Evolutionary conservation across 2,113 vertebrate species (phyloP).

Genomic region (Nycticorax nycticorax): DNA sequence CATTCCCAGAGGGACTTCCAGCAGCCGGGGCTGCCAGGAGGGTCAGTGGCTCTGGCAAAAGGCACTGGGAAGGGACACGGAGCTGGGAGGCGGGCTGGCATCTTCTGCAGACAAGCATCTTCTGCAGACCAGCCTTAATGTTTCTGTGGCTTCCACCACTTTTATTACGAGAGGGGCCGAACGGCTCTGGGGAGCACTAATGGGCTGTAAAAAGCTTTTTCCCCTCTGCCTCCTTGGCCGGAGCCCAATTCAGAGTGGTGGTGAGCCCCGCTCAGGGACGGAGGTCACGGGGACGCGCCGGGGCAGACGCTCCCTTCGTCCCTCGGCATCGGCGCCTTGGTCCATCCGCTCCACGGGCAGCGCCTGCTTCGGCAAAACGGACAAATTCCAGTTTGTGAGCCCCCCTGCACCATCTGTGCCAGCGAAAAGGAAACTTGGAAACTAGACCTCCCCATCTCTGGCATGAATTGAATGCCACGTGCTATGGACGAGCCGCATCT

Average conservation of each 20-base stretch:
- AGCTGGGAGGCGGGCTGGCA: background rate
- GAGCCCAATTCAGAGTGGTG: background rate
- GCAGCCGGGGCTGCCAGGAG: background rate
- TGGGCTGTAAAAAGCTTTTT: slow-evolving; percentile 31
- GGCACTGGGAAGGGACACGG: background rate
- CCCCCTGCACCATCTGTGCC: background rate
- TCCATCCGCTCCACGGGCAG: background rate
- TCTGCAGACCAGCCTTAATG: background rate
- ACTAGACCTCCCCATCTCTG: background rate
- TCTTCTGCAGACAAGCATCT: background rate
- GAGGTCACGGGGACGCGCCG: background rate
- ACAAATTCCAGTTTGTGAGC: background rate
- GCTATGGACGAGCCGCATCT: background rate
- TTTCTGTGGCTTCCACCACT: slow-evolving; percentile 44
- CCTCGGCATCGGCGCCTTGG: background rate
- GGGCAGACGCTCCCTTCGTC: background rate
- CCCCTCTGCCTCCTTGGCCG: slow-evolving; percentile 41
- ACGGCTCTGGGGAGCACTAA: slow-evolving; percentile 36
- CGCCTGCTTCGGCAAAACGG: fast-evolving
- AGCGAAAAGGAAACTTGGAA: background rate
- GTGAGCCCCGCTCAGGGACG: background rate
- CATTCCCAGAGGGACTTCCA: background rate
- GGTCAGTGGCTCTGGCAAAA: background rate
- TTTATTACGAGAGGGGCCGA: slow-evolving; percentile 9
- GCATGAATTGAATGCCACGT: background rate